These are phyloP conservation scores for Sturnira hondurensis DNA, from an alignment of 2,113 vertebrate genomes.

Conservation along the genomic window DNA sequence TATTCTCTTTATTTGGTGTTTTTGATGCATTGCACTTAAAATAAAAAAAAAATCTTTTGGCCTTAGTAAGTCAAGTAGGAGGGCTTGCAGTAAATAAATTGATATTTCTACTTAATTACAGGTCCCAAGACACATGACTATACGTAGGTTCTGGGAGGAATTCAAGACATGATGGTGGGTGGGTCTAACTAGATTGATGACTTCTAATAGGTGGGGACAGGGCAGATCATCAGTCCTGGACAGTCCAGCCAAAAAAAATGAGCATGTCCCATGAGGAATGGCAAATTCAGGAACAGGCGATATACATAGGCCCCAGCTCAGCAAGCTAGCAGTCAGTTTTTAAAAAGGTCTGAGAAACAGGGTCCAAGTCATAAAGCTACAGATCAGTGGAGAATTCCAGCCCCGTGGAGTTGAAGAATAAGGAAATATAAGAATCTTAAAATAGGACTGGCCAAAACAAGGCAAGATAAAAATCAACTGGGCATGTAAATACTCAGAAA, in stretches of 20 bases:
- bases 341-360: not conserved
- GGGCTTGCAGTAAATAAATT: not conserved
- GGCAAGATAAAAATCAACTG: not conserved
- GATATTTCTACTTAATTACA: not conserved
- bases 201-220: not conserved
- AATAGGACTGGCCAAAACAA: not conserved
- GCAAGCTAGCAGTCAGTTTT: not conserved
- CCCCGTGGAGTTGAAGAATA: not conserved
- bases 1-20: not conserved
- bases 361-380: not conserved
- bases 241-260: not conserved
- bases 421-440: not conserved
- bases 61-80: not conserved
- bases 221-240: not conserved
- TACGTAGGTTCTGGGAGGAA: not conserved
- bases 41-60: not conserved
- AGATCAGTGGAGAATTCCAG: not conserved
- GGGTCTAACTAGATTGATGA: not conserved
- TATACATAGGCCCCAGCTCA: not conserved
- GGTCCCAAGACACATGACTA: not conserved
- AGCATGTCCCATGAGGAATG: not conserved
- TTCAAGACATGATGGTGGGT: not conserved
- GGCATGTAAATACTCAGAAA: not conserved
- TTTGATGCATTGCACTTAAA: not conserved
- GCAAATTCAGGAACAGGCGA: not conserved